phyloP scores from a whole-genome alignment of 2,888 invertebrate species.

The Cyclophora punctaria region DNA sequence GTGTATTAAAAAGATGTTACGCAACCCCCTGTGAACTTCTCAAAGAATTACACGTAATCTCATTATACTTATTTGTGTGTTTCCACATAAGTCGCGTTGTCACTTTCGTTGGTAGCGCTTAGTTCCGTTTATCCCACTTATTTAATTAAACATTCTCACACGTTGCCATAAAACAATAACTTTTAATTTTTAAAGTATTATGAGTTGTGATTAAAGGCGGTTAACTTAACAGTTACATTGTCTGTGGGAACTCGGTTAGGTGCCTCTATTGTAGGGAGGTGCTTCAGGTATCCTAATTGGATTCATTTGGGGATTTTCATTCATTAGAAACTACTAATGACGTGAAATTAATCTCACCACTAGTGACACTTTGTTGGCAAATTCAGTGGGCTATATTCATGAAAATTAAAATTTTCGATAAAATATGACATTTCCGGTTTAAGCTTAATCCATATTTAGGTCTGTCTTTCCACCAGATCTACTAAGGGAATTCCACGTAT shows the following conservation, averaged over 20 bases:
- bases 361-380: too few species aligned
- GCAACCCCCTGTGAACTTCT: conserved; percentile 44
- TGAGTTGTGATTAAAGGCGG: conserved; percentile 64
- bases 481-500: too few species aligned
- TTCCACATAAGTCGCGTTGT: conserved; percentile 34
- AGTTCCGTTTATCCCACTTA: conserved; percentile 64
- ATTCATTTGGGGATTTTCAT: conserved; percentile 9
- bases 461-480: too few species aligned
- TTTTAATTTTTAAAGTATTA: conserved; percentile 70
- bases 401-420: too few species aligned
- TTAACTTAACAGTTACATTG: conserved; percentile 66
- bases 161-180: conserved; percentile 66
- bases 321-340: background rate
- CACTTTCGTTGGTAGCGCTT: conserved; percentile 52
- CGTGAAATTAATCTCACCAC: too few species aligned
- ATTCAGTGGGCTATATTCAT: too few species aligned
- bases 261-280: conserved; percentile 4
- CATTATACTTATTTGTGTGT: conserved; percentile 28
- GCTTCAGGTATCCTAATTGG: conserved; percentile 27
- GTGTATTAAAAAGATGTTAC: conserved; percentile 19
- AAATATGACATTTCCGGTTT: too few species aligned
- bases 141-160: conserved; percentile 74
- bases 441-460: too few species aligned
- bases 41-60: conserved; percentile 32
- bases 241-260: conserved; percentile 64